These are phyloP conservation scores for Sinella curviseta DNA, from an alignment of 1,140 invertebrate genomes.

Conservation along the genomic window DNA sequence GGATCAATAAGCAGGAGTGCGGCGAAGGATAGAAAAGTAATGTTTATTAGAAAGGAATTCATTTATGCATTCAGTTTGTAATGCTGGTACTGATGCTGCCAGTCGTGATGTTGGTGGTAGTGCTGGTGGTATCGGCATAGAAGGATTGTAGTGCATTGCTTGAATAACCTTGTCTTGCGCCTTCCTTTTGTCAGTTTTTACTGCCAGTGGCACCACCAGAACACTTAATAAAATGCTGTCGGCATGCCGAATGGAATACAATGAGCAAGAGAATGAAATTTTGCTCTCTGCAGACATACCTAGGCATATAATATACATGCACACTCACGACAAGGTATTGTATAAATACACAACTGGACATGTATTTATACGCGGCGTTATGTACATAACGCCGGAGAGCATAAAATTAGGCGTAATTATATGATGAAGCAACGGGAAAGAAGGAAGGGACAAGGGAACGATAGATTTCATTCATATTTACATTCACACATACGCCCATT, in stretches of 20 bases:
- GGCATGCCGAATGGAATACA: conserved; percentile 17
- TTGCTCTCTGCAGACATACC: not conserved
- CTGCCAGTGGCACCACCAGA: conserved; percentile 16
- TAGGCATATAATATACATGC: not conserved
- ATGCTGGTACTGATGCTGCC: not conserved
- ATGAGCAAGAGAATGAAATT: not conserved
- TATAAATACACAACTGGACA: not conserved
- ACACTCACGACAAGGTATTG: too few relatives aligned
- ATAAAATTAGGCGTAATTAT: not conserved
- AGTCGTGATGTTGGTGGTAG: conserved; percentile 3
- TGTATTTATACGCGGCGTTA: not conserved
- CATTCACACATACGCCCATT: conserved; percentile 21
- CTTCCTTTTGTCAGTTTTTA: conserved; percentile 26
- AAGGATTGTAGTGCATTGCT: conserved; percentile 16
- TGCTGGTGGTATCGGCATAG: not conserved
- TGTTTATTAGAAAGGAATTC: conserved; percentile 14
- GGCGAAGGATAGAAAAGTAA: not conserved
- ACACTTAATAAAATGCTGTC: conserved; percentile 27
- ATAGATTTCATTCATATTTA: conserved; percentile 20
- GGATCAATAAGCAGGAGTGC: not conserved
- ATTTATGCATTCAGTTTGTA: not conserved
- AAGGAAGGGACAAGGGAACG: not conserved
- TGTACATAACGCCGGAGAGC: not conserved
- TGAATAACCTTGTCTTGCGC: conserved; percentile 25
- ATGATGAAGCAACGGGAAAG: not conserved